Base-by-base conservation (phyloP, 2,888 invertebrate species). In the Rhaphigaster nebulosa region DNA sequence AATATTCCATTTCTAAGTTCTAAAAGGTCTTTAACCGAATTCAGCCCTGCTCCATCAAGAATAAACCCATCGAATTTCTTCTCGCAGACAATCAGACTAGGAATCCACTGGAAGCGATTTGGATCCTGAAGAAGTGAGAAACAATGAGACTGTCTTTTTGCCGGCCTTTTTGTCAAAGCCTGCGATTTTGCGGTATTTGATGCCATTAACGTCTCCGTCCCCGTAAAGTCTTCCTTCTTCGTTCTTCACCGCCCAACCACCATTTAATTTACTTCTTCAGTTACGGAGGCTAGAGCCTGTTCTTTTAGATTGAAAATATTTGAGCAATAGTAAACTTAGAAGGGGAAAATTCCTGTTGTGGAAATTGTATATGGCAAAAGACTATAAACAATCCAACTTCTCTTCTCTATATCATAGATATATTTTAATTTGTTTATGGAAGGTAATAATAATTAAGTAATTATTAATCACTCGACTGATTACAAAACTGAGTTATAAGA, bases 191-290 rank as follows among this genome's bases (percentile, higher is more conserved):
- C 70, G 70, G 70, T 76, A 10, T 76, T 76, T 76, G 34, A 29
- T 34, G 29, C 70, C 70, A 76, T 76, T 76, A 76, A 5, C 20
- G 70, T 8, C 70, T 76, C 34, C 70, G 34, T 23, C 5, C 20
- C 70, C 70, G 70, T 76, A 76, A 76, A 76, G 70, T 76, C 65
- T 65, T 34, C 29, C 70, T 76, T 76, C 38, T 20, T 20, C 4
- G 6, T 76, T 76, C 70, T 76, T 76, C 70, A 15, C 34, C 34
- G 0, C 10, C 38, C 38, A 29, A 76, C 70, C 34, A 8, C 34
- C 70, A 76, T 76, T 76, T 76, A 76, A 76, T 76, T 38, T 38
- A 38, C 70, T 76, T 76, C 38, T 76, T 76, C 70, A 38, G 70
- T 76, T 12, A 8, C 34, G 29, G 26, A n/a, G 65, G 3, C 26